Evolutionary conservation across 2,888 invertebrate genomes (phyloP).

Genomic region (Tenthredo distinguenda): DNA sequence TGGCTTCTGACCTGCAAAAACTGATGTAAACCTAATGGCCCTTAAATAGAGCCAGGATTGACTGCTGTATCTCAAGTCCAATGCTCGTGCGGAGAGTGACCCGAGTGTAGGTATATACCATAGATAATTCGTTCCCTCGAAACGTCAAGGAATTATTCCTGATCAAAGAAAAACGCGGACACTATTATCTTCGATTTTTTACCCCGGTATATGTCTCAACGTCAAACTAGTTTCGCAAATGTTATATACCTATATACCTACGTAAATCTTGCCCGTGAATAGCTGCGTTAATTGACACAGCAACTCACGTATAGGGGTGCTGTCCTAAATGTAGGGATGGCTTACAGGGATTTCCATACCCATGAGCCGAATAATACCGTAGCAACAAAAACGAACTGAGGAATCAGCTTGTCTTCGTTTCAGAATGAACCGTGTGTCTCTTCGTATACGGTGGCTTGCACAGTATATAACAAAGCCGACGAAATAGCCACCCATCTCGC

Average conservation of each 20-base stretch:
- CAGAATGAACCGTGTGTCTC: background rate
- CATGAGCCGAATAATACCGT: background rate
- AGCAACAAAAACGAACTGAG: background rate
- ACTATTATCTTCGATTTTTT: background rate
- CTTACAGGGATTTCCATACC: background rate
- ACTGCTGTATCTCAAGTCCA: conserved; percentile 43
- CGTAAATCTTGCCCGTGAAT: conserved; percentile 28
- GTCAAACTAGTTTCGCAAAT: background rate
- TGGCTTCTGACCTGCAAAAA: conserved; percentile 56
- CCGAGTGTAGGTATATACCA: background rate
- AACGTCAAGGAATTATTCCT: background rate
- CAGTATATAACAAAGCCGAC: background rate
- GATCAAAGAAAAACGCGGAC: background rate
- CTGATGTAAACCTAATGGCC: conserved; percentile 71
- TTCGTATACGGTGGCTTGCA: background rate
- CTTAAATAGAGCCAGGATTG: conserved; percentile 72
- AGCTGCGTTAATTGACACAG: conserved; percentile 16
- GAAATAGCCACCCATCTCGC: background rate
- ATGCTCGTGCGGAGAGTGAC: background rate
- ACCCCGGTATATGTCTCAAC: background rate
- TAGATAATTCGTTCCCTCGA: background rate
- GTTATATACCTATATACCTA: background rate
- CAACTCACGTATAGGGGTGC: background rate
- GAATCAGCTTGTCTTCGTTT: conserved; percentile 17
- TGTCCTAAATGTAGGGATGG: conserved; percentile 5